Evolutionary conservation across 2,888 invertebrate species (phyloP).

Genomic region (Prosopocoilus inquinatus): DNA sequence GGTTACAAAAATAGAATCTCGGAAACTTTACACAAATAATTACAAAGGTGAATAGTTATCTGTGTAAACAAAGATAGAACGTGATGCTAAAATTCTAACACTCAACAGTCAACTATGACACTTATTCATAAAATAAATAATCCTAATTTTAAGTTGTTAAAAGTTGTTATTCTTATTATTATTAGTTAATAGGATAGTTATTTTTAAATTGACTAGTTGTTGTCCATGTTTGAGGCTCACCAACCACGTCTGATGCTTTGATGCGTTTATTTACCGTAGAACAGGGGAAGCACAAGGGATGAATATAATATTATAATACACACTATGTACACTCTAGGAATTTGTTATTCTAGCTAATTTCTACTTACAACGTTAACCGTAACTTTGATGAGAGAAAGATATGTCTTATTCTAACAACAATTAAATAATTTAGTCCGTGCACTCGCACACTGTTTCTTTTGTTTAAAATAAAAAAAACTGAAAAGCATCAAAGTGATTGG

Average conservation of each 20-base stretch:
- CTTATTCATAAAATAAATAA: background rate
- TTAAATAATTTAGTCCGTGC: background rate
- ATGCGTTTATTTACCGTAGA: too few species aligned
- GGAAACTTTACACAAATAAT: too few species aligned
- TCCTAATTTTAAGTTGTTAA: background rate
- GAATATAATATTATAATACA: background rate
- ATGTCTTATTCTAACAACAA: background rate
- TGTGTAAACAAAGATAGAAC: too few species aligned
- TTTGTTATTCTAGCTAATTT: background rate
- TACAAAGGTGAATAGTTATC: too few species aligned
- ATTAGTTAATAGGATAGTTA: background rate
- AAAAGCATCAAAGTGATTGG: background rate
- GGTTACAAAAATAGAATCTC: too few species aligned
- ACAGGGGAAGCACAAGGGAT: background rate
- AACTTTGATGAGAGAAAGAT: background rate
- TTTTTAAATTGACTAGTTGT: slow-evolving; percentile 2
- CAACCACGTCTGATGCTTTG: background rate
- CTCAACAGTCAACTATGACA: background rate
- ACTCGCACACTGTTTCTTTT: background rate
- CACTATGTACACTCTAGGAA: background rate
- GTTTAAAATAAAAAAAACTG: too few species aligned
- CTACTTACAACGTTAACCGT: background rate
- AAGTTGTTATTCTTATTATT: background rate
- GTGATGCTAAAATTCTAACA: too few species aligned
- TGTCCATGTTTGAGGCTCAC: background rate